These are phyloP conservation scores for Antennarius maculatus DNA, from an alignment of 2,797 vertebrate genomes.

Conservation along the genomic window DNA sequence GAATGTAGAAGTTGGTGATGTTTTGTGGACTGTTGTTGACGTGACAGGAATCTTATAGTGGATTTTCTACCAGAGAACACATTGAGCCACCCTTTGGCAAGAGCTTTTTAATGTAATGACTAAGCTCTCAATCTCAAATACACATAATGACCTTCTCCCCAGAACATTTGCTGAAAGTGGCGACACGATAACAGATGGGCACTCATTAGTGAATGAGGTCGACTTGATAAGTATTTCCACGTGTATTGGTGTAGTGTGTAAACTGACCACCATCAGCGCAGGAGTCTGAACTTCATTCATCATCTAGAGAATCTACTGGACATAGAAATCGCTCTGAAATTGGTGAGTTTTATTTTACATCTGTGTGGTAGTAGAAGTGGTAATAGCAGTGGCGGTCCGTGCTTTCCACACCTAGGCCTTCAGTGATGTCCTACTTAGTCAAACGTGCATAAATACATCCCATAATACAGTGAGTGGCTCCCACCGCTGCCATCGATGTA, in stretches of 20 bases:
- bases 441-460: too few relatives aligned
- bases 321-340: slow-evolving; percentile 20
- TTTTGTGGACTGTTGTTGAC: neutral
- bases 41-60: slow-evolving; percentile 11
- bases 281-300: slow-evolving; percentile 34
- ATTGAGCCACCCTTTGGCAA: slow-evolving; percentile 36
- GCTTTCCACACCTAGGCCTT: too few relatives aligned
- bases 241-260: slow-evolving; percentile 27
- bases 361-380: neutral
- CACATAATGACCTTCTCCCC: slow-evolving; percentile 56
- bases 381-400: too few relatives aligned
- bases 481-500: too few relatives aligned
- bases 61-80: slow-evolving; percentile 39
- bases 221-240: slow-evolving; percentile 61
- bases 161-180: slow-evolving; percentile 43
- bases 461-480: too few relatives aligned
- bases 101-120: slow-evolving; percentile 66
- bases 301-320: slow-evolving; percentile 33
- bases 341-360: neutral
- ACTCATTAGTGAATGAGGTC: slow-evolving; percentile 70
- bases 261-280: slow-evolving; percentile 23
- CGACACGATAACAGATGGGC: slow-evolving; percentile 72
- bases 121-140: slow-evolving; percentile 40
- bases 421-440: too few relatives aligned
- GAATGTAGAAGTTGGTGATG: too few relatives aligned